Conservation (phyloP, 2,797 vertebrate genomes). For the Urophycis tenuis region DNA sequence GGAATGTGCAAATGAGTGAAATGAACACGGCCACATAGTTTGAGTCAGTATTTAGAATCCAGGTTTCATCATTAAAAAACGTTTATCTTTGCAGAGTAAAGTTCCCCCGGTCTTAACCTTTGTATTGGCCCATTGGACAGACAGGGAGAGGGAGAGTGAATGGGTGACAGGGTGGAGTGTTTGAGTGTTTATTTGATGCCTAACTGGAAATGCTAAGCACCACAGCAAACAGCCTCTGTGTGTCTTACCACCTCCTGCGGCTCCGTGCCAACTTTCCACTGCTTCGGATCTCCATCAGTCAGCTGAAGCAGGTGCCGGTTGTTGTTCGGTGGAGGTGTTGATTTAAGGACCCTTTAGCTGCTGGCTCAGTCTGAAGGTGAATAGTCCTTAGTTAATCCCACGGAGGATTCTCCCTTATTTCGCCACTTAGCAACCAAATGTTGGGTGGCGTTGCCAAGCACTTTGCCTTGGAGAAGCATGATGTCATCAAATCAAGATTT, state of each 20-base stretch:
- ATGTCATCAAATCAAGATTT: background rate
- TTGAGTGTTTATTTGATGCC: constrained; percentile 10
- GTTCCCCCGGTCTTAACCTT: constrained; percentile 82
- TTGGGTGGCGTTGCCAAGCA: background rate
- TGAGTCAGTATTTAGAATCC: background rate
- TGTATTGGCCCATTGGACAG: constrained; percentile 77
- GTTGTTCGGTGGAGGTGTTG: constrained; percentile 37
- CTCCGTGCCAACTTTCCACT: background rate
- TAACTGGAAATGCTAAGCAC: background rate
- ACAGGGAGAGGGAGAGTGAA: constrained; percentile 62
- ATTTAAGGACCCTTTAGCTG: constrained; percentile 32
- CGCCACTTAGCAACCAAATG: constrained; percentile 24
- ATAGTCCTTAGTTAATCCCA: constrained; percentile 35
- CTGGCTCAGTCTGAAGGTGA: constrained; percentile 20
- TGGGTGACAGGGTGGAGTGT: constrained; percentile 74
- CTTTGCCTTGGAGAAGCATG: background rate
- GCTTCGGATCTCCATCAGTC: background rate
- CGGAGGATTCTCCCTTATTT: constrained; percentile 11
- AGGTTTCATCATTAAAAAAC: background rate
- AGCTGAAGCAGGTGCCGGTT: constrained; percentile 19
- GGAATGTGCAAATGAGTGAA: background rate
- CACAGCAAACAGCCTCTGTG: background rate
- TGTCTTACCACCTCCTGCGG: background rate
- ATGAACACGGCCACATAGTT: background rate
- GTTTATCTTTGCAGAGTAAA: constrained; percentile 86